These are phyloP conservation scores for Lepisosteus oculatus DNA, from an alignment of 2,113 vertebrate species.

Conservation along the genomic window DNA sequence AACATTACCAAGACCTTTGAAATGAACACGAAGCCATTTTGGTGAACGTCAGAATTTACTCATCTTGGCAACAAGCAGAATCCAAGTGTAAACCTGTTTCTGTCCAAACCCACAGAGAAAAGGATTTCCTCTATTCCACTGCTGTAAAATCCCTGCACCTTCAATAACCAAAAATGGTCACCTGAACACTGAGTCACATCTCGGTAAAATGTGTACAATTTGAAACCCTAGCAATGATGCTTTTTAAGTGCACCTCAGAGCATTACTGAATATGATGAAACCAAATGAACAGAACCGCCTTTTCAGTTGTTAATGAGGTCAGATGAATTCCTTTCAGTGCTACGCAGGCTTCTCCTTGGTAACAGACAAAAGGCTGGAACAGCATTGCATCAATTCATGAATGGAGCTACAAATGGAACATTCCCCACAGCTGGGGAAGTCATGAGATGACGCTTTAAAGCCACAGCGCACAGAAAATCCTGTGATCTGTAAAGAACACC, in stretches of 20 bases:
- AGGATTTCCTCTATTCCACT: neutral
- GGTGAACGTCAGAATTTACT: neutral
- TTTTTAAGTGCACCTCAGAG: slow-evolving; percentile 21
- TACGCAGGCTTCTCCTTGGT: slow-evolving; percentile 49
- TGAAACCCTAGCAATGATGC: neutral
- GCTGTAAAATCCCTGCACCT: too few relatives aligned
- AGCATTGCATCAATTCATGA: slow-evolving; percentile 24
- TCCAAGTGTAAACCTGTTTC: neutral
- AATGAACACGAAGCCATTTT: too few relatives aligned
- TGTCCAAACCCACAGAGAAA: neutral
- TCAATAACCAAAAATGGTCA: too few relatives aligned
- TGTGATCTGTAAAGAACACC: too few relatives aligned
- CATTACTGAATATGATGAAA: slow-evolving; percentile 43
- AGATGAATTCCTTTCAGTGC: slow-evolving; percentile 37
- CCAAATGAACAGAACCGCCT: slow-evolving; percentile 24
- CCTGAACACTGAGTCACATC: too few relatives aligned
- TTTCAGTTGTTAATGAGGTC: slow-evolving; percentile 62
- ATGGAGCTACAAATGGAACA: slow-evolving; percentile 28
- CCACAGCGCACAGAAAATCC: too few relatives aligned
- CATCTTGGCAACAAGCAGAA: neutral
- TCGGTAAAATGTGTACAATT: too few relatives aligned
- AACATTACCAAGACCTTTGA: neutral
- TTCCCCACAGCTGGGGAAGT: neutral
- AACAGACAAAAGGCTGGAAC: slow-evolving; percentile 44
- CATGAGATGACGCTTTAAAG: too few relatives aligned